phyloP scores from a whole-genome alignment of 2,113 vertebrate species.

The Ascaphus truei region DNA sequence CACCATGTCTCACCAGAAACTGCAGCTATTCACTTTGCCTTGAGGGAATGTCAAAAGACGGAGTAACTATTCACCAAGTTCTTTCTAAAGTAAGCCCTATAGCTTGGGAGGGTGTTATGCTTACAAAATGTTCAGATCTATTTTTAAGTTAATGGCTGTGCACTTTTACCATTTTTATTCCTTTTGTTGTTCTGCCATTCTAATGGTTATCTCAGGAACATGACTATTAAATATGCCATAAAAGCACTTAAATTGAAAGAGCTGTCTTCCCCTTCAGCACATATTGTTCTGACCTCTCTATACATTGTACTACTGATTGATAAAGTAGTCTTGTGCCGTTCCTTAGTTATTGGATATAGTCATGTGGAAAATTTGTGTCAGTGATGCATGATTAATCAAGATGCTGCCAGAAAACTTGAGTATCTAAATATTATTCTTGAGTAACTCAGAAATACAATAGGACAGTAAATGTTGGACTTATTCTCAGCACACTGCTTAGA shows the following conservation, averaged over 20 bases:
- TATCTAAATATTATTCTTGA: conserved; percentile 40
- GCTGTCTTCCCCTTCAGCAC: conserved; percentile 20
- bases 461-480: background rate
- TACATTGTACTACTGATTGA: conserved; percentile 42
- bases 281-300: conserved; percentile 7
- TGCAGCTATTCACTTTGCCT: no score
- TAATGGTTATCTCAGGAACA: conserved; percentile 25
- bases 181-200: conserved; percentile 27
- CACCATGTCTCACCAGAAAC: no score
- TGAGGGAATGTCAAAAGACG: no score
- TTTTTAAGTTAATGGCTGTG: conserved; percentile 20
- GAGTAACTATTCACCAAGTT: no score
- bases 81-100: no score
- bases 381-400: conserved; percentile 47
- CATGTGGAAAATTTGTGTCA: conserved; percentile 53
- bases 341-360: conserved; percentile 49
- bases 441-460: conserved; percentile 45
- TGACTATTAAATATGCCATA: background rate
- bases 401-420: conserved; percentile 39
- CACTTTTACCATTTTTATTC: conserved; percentile 3
- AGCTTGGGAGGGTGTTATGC: no score
- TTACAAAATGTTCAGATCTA: conserved; percentile 6
- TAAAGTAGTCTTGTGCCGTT: conserved; percentile 42
- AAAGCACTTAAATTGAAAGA: conserved; percentile 2
- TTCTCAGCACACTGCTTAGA: background rate